Evolutionary conservation across 2,888 invertebrate species (phyloP), one percentile per base, ranked within the genome.

Genomic region (Allacma fusca): DNA sequence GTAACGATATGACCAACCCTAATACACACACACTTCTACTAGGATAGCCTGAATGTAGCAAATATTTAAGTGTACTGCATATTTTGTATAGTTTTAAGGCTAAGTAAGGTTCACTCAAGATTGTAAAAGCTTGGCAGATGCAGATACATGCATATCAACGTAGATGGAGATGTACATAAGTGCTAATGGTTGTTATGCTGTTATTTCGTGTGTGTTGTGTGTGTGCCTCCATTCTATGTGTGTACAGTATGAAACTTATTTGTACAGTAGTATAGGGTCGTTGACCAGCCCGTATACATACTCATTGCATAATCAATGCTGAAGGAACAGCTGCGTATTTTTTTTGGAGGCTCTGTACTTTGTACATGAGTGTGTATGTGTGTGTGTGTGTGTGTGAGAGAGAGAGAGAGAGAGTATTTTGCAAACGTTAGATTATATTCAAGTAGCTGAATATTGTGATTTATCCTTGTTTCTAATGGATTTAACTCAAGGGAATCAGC

Each of bases 401-500:
- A 5, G 16, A 9, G 50, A 9, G 50, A 5, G n/a, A 50, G 4
- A 12, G 19, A 19, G 50, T 50, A 50, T 50, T 19, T 50, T 16
- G 50, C 50, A n/a, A 50, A 50, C 16, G 50, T 50, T 50, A n/a
- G 50, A 50, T 50, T 50, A n/a, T 50, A 16, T 4, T n/a, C 9
- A 50, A 50, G 50, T 19, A n/a, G n/a, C 19, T 50, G n/a, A 50
- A 50, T 50, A 50, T n/a, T 50, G 50, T 19, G 50, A 16, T 50
- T 50, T 50, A 50, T 13, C 16, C 50, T 50, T 50, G 50, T 50
- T 50, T 50, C 50, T 50, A 50, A 50, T 50, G 50, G 50, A 50
- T 50, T 50, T 50, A 50, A 50, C 50, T 50, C 50, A 50, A 50
- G 50, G 50, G 50, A 50, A 50, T 50, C 16, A 50, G n/a, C 16